These are phyloP conservation scores for Corythucha ciliata DNA, from an alignment of 2,888 invertebrate genomes.

Conservation along the genomic window DNA sequence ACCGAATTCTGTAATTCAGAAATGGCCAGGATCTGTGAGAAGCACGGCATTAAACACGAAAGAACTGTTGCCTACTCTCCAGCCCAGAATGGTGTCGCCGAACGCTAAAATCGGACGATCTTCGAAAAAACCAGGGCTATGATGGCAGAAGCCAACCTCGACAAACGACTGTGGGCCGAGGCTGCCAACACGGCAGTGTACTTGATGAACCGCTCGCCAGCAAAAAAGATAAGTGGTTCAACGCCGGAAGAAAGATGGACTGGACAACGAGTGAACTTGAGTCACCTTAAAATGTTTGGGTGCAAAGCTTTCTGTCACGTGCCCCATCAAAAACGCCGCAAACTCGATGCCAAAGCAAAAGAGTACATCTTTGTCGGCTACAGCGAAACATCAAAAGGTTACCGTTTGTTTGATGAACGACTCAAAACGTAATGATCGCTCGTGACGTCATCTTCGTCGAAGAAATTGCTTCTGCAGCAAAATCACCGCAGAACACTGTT, in stretches of 20 bases:
- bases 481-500: no score
- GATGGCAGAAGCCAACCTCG: constrained; percentile 34
- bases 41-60: constrained; percentile 22
- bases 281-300: constrained; percentile 26
- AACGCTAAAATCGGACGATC: constrained; percentile 16
- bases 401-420: constrained; percentile 5
- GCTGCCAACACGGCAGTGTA: constrained; percentile 35
- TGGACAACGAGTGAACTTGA: constrained; percentile 5
- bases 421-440: background rate
- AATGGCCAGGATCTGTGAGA: no score
- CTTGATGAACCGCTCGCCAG: constrained; percentile 38
- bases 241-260: constrained; percentile 15
- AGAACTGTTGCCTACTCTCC: constrained; percentile 21
- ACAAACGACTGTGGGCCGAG: constrained; percentile 37
- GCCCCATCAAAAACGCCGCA: background rate
- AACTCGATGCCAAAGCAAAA: constrained; percentile 11
- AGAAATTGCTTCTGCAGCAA: background rate
- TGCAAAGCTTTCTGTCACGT: constrained; percentile 17
- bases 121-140: constrained; percentile 35
- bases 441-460: constrained; percentile 6
- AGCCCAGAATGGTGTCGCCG: constrained; percentile 25
- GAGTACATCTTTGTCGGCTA: constrained; percentile 2
- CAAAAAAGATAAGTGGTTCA: constrained; percentile 16
- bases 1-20: constrained; percentile 23
- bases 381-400: background rate